A percentile compares a stretch with the other conserved stretches of the same genome.
phyloP scores from a whole-genome alignment of 2,797 vertebrate genomes.

The Pseudomugil gertrudae region DNA sequence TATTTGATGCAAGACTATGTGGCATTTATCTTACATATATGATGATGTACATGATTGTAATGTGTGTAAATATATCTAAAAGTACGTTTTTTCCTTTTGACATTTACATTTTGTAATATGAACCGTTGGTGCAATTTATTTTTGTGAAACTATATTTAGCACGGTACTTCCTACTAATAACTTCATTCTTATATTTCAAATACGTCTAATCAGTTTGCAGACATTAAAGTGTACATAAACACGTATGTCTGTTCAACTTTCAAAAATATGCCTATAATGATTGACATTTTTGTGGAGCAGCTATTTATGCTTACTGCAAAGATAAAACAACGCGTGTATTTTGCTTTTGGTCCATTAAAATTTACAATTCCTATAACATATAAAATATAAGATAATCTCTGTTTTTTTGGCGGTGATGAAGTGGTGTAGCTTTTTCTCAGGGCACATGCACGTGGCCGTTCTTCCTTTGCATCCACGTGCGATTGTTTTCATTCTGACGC shows the following conservation, averaged over 20 bases:
- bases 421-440: neutral
- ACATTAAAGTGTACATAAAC: neutral
- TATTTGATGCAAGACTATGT: too few species aligned
- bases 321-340: neutral
- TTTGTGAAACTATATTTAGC: too few species aligned
- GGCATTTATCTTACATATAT: too few species aligned
- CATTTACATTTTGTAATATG: too few species aligned
- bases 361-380: neutral
- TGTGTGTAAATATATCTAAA: too few species aligned
- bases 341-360: neutral
- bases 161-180: neutral
- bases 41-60: too few species aligned
- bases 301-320: too few species aligned
- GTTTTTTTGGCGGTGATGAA: neutral
- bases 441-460: slow-evolving; percentile 51
- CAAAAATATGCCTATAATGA: too few species aligned
- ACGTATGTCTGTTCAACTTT: too few species aligned
- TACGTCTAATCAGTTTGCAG: neutral
- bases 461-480: slow-evolving; percentile 76
- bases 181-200: neutral
- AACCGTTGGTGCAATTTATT: too few species aligned
- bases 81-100: too few species aligned
- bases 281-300: too few species aligned
- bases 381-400: neutral
- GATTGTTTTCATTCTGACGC: slow-evolving; percentile 83